These are phyloP conservation scores for Neosilurus mollespiculum DNA, from an alignment of 2,797 vertebrate species.

Conservation along the genomic window DNA sequence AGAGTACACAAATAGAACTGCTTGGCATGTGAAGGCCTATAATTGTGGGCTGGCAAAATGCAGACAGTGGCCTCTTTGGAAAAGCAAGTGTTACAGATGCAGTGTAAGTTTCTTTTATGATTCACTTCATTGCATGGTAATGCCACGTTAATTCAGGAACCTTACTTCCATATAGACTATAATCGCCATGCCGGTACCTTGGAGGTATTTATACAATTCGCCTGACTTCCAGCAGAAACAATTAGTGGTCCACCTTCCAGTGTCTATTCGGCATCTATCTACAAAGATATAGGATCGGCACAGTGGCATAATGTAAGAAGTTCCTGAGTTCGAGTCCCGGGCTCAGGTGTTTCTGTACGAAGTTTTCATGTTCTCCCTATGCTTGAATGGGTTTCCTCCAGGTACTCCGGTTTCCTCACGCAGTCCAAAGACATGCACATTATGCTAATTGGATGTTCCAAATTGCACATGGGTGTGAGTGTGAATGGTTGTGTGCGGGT, in stretches of 20 bases:
- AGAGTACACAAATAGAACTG: conserved; percentile 50
- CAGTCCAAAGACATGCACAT: too few relatives aligned
- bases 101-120: conserved; percentile 22
- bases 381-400: too few relatives aligned
- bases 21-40: conserved; percentile 44
- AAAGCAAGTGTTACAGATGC: conserved; percentile 26
- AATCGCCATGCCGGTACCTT: not conserved
- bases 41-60: conserved; percentile 47
- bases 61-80: conserved; percentile 20
- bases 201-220: not conserved
- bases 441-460: too few relatives aligned
- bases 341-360: too few relatives aligned
- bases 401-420: too few relatives aligned
- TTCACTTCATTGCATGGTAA: not conserved
- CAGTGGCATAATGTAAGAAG: too few relatives aligned
- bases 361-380: too few relatives aligned
- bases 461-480: too few relatives aligned
- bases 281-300: not conserved
- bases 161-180: not conserved
- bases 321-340: too few relatives aligned
- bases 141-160: not conserved
- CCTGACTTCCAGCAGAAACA: not conserved
- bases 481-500: too few relatives aligned
- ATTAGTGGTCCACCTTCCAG: too few relatives aligned
- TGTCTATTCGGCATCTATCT: not conserved